Percentiles rank a stretch among this genome's conserved stretches.
These are phyloP conservation scores for Balanococcus diminutus DNA, from an alignment of 2,888 invertebrate species.

Conservation along the genomic window DNA sequence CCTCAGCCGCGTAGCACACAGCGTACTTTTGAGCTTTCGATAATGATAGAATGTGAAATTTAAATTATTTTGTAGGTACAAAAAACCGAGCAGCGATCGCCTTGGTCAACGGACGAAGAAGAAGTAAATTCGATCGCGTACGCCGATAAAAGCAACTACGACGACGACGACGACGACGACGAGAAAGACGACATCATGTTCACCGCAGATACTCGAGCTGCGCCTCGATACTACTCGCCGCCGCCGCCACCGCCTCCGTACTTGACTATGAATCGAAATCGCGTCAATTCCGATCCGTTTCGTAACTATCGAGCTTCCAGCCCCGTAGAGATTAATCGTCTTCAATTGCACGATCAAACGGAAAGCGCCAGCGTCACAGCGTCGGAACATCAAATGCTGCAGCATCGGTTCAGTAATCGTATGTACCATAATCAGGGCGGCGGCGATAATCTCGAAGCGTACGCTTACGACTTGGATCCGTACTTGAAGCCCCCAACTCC, in stretches of 20 bases:
- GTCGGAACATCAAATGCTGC: background rate
- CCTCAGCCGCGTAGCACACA: too few species aligned
- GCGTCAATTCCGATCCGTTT: background rate
- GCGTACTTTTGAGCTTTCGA: too few species aligned
- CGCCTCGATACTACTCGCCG: background rate
- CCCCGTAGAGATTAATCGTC: conserved; percentile 39
- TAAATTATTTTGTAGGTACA: too few species aligned
- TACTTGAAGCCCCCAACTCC: conserved; percentile 46
- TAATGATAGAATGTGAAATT: too few species aligned
- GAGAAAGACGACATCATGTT: background rate
- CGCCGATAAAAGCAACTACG: background rate
- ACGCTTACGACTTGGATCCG: conserved; percentile 15
- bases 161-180: background rate
- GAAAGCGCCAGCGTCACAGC: background rate
- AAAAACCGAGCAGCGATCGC: too few species aligned
- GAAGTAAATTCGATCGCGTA: too few species aligned
- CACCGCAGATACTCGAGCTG: conserved; percentile 2
- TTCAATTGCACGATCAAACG: background rate
- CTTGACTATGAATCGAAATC: background rate
- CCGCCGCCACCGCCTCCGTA: background rate
- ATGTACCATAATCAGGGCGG: background rate
- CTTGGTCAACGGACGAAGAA: too few species aligned
- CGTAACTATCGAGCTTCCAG: conserved; percentile 15
- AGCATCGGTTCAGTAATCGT: conserved; percentile 44
- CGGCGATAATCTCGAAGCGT: background rate